These are phyloP conservation scores for Hyla sarda DNA, from an alignment of 2,113 vertebrate genomes.

Conservation along the genomic window DNA sequence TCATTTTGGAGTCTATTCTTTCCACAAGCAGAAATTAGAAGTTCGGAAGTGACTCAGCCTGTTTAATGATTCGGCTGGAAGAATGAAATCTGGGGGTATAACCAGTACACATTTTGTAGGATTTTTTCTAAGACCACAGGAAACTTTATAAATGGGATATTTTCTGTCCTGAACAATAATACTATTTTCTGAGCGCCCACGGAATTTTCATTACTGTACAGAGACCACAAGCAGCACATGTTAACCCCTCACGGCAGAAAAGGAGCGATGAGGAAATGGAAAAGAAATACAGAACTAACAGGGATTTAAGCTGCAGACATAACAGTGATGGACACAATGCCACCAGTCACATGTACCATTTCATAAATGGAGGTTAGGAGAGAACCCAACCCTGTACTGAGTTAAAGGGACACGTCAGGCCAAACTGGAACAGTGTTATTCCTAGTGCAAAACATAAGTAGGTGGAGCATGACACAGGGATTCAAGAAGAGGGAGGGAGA, in stretches of 20 bases:
- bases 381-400: no score
- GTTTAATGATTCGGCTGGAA: constrained; percentile 48
- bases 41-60: constrained; percentile 58
- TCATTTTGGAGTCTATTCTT: constrained; percentile 53
- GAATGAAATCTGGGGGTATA: constrained; percentile 43
- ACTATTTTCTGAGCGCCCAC: constrained; percentile 22
- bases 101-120: constrained; percentile 49
- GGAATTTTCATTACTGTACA: constrained; percentile 10
- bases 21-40: constrained; percentile 53
- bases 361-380: no score
- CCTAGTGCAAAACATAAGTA: no score
- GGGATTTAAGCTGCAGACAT: neutral
- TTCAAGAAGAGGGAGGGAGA: no score
- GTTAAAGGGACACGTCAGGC: no score
- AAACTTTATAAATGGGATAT: constrained; percentile 42
- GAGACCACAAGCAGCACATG: constrained; percentile 4
- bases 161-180: constrained; percentile 45
- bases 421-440: no score
- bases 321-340: neutral
- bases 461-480: no score
- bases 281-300: neutral
- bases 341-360: neutral
- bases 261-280: neutral
- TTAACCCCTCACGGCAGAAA: neutral
- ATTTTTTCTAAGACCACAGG: constrained; percentile 53